These are phyloP conservation scores for Marasmarcha lunaedactyla DNA, from an alignment of 2,888 invertebrate species.

Conservation along the genomic window DNA sequence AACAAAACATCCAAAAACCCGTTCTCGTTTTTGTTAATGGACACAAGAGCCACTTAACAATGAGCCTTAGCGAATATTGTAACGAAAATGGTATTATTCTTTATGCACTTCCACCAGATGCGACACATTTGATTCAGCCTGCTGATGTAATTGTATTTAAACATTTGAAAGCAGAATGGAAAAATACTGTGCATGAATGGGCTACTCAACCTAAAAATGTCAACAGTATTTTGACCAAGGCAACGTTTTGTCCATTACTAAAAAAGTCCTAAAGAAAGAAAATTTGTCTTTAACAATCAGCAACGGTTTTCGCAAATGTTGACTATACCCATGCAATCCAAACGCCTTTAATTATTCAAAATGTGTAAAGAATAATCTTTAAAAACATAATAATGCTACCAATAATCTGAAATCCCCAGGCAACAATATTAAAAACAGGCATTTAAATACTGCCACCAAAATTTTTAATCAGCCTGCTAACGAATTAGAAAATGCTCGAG, in stretches of 20 bases:
- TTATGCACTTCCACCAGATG: conserved; percentile 11
- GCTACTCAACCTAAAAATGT: conserved; percentile 5
- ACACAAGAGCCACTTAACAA: conserved; percentile 10
- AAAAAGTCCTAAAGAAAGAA: conserved; percentile 3
- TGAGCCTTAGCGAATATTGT: conserved; percentile 8
- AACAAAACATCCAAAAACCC: conserved; percentile 9
- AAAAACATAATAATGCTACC: too few relatives aligned
- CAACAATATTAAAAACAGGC: too few relatives aligned
- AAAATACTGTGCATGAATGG: conserved; percentile 4
- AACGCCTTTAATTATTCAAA: not conserved
- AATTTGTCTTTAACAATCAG: not conserved
- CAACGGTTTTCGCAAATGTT: conserved; percentile 1
- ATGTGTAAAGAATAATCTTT: conserved; percentile 1
- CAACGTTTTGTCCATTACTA: conserved; percentile 5
- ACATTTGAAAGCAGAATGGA: conserved; percentile 8
- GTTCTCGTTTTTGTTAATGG: conserved; percentile 13
- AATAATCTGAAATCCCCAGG: too few relatives aligned
- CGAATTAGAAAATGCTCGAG: too few relatives aligned
- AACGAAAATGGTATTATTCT: conserved; percentile 10
- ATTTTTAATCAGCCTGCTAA: too few relatives aligned
- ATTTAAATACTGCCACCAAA: too few relatives aligned
- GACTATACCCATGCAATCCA: conserved; percentile 1
- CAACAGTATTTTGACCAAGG: conserved; percentile 4
- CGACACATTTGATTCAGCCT: conserved; percentile 13
- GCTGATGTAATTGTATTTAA: conserved; percentile 14